phyloP scores from a whole-genome alignment of 2,797 vertebrate species.

The Spheniscus humboldti region DNA sequence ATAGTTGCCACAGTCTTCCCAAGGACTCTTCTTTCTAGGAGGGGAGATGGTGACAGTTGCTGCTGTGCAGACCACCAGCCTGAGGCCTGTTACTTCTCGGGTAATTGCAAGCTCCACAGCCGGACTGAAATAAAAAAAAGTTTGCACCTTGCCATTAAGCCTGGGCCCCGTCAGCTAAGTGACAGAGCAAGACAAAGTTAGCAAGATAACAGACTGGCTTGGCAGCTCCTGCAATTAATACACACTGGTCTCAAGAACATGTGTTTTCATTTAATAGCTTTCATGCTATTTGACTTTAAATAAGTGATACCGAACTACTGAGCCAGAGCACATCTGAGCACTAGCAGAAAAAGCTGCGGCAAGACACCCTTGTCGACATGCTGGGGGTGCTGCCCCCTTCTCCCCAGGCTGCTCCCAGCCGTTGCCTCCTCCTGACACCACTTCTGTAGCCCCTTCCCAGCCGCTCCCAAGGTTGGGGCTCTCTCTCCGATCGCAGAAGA shows the following conservation, averaged over 20 bases:
- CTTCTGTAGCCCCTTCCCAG: neutral
- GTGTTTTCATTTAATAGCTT: neutral
- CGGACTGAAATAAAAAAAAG: neutral
- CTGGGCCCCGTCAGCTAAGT: neutral
- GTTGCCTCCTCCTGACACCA: neutral
- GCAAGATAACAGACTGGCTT: neutral
- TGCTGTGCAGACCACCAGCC: neutral
- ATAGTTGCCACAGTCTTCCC: neutral
- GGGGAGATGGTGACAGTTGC: neutral
- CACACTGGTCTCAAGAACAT: neutral
- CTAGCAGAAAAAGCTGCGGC: neutral
- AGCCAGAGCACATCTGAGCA: neutral
- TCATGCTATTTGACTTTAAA: neutral
- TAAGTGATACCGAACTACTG: neutral
- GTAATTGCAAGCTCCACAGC: neutral
- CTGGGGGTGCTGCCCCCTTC: neutral
- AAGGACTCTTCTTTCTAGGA: neutral
- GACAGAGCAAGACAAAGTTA: neutral
- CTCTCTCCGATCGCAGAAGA: neutral
- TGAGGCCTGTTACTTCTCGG: neutral
- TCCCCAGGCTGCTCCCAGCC: neutral
- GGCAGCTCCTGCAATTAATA: neutral
- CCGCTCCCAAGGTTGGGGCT: neutral
- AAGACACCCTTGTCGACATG: rapidly evolving
- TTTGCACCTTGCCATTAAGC: neutral